Evolutionary conservation across 2,797 vertebrate species (phyloP), one percentile per base, ranked within the genome.

Genomic region (Paedocypris micromegethes): DNA sequence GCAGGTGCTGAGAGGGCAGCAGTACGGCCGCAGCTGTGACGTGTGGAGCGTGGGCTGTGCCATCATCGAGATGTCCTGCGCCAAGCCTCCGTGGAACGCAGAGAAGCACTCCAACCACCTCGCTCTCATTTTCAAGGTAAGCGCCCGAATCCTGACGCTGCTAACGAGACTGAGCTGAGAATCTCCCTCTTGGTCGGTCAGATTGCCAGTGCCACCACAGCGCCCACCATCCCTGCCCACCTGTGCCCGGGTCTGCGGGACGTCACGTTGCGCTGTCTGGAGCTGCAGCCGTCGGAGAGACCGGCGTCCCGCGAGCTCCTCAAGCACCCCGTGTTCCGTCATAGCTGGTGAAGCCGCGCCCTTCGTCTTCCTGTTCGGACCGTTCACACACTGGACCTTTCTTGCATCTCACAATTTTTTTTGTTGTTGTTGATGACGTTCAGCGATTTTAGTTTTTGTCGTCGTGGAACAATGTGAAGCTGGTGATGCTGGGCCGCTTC

Each of bases 51-150:
- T 92, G 57, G 93, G 93, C 71, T 94, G 93, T 74, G 91, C 91
- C 79, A 86, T 94, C 68, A 94, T 94, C 75, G 93, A 94, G 84
- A 94, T 94, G 92, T 91, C 92, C 61, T 93, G 93, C 79, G 92
- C 91, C 76, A 94, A 94, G 80, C 93, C 93, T 23, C 93, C 93
- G 0, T 94, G 93, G 93, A 93, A 94, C 0, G 93, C 93, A 5
- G 92, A 94, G 74, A 94, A 94, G 74, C 93, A 94, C 82, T 94
- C 93, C 54, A 94, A 93, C 83, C 93, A 94, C 80, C 88, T 94
- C 77, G 93, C 93, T 57, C 86, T 94, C 72, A 94, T 94, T 85
- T 94, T 94, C 81, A 94, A 93, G 91, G 93, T 94, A 79, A 49
- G 50, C 23, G 23, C 23, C 23, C 23, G 23, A 23, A 23, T 23